These are phyloP conservation scores for Tetraneura akinire DNA, from an alignment of 1,140 invertebrate genomes.

Conservation along the genomic window DNA sequence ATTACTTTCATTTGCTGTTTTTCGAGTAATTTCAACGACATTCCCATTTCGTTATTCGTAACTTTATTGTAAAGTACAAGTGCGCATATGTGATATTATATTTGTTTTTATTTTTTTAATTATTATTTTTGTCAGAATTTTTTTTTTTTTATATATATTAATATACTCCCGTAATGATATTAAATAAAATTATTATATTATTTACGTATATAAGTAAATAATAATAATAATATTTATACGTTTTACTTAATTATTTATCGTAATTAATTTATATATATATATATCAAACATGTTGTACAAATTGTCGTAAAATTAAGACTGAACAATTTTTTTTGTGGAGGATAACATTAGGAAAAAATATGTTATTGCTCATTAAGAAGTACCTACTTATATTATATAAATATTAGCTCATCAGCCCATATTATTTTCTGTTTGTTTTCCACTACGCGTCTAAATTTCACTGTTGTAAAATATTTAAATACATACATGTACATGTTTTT, in stretches of 20 bases:
- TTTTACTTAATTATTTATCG: too few species aligned
- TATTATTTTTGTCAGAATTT: too few species aligned
- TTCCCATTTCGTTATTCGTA: slow-evolving; percentile 35
- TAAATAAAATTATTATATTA: neutral
- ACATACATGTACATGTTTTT: too few species aligned
- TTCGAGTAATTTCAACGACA: slow-evolving; percentile 11
- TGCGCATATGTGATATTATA: slow-evolving; percentile 48
- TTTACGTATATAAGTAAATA: slow-evolving; percentile 2
- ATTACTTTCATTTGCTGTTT: neutral
- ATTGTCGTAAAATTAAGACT: slow-evolving; percentile 50
- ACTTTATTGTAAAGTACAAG: slow-evolving; percentile 33
- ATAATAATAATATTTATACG: neutral
- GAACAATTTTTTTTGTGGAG: slow-evolving; percentile 15
- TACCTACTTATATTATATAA: slow-evolving; percentile 25
- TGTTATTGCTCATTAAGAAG: slow-evolving; percentile 25
- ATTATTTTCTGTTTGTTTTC: neutral
- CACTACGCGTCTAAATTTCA: neutral
- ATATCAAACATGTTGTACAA: slow-evolving; percentile 33
- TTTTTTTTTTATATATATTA: slow-evolving; percentile 24
- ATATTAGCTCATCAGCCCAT: neutral
- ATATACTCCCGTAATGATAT: slow-evolving; percentile 22
- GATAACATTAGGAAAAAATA: slow-evolving; percentile 13
- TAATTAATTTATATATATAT: too few species aligned
- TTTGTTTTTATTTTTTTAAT: slow-evolving; percentile 29
- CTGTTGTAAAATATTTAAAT: slow-evolving; percentile 17